Conservation (phyloP, 2,113 vertebrate genomes). For the Tursiops truncatus region DNA sequence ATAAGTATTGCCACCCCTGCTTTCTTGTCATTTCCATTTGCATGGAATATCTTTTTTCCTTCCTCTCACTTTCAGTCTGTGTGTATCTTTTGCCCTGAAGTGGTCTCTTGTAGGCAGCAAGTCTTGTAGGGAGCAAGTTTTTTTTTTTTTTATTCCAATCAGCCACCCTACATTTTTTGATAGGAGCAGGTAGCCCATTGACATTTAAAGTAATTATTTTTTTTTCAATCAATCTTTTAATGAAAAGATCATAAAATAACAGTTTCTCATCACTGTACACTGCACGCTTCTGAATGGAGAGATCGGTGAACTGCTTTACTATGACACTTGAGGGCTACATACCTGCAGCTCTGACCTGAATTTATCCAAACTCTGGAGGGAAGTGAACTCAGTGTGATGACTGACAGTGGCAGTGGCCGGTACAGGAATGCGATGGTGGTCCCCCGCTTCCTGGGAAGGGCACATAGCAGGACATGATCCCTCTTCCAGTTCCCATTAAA, state of each 20-base stretch:
- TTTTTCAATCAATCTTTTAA: conserved; percentile 99
- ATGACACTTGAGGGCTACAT: conserved; percentile 88
- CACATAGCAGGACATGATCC: conserved; percentile 58
- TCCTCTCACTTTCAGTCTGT: neutral
- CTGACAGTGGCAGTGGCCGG: conserved; percentile 88
- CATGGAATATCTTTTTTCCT: neutral
- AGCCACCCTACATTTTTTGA: neutral
- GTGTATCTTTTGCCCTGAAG: neutral
- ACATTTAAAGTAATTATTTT: conserved; percentile 37
- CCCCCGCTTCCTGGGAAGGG: conserved; percentile 70
- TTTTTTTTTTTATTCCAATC: neutral
- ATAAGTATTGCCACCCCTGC: neutral
- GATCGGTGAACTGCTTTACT: conserved; percentile 86
- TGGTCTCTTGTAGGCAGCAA: neutral
- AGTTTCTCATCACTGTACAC: conserved; percentile 98
- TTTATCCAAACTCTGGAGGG: conserved; percentile 87
- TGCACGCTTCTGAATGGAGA: conserved; percentile 95
- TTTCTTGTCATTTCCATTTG: neutral
- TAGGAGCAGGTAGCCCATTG: neutral
- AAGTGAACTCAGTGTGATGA: conserved; percentile 85
- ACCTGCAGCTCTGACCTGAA: conserved; percentile 93
- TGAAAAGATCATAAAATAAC: conserved; percentile 99
- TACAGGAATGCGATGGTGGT: conserved; percentile 69
- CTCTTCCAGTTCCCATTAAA: conserved; percentile 42
- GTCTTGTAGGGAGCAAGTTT: neutral